These are phyloP conservation scores for Cynodonichthys magdalenae DNA, from an alignment of 2,797 vertebrate species.

Conservation along the genomic window DNA sequence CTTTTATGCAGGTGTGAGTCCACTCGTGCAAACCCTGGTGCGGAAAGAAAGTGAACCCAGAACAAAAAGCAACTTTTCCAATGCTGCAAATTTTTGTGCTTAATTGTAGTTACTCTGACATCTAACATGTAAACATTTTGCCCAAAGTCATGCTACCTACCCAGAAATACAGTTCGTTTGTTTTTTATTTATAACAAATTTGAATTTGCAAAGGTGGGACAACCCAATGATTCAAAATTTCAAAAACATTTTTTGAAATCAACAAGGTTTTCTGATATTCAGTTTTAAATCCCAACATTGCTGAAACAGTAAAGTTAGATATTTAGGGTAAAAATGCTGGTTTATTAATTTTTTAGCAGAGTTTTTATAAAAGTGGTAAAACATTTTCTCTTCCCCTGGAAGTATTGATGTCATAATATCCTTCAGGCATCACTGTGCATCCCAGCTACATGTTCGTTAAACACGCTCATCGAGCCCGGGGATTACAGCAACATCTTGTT, in stretches of 20 bases:
- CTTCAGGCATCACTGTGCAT: constrained; percentile 13
- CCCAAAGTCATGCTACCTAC: too few species aligned
- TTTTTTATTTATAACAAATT: too few species aligned
- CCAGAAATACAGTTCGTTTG: too few species aligned
- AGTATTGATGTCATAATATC: constrained; percentile 35
- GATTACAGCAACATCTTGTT: constrained; percentile 65
- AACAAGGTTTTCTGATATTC: background rate
- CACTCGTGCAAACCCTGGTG: too few species aligned
- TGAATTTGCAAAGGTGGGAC: too few species aligned
- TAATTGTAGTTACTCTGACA: too few species aligned
- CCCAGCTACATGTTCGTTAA: constrained; percentile 50
- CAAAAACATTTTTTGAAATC: background rate
- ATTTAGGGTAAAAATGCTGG: background rate
- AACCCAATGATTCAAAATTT: background rate
- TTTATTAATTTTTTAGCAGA: constrained; percentile 3
- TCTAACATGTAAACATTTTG: too few species aligned
- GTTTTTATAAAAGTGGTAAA: constrained; percentile 19
- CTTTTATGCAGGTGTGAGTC: too few species aligned
- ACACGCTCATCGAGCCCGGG: constrained; percentile 42
- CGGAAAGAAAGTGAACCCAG: too few species aligned
- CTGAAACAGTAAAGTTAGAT: background rate
- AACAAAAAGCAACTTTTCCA: too few species aligned
- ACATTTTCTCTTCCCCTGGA: constrained; percentile 17
- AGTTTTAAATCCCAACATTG: constrained; percentile 1
- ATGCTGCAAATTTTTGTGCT: too few species aligned